phyloP scores from a whole-genome alignment of 2,797 vertebrate genomes.

The Falco berigora region DNA sequence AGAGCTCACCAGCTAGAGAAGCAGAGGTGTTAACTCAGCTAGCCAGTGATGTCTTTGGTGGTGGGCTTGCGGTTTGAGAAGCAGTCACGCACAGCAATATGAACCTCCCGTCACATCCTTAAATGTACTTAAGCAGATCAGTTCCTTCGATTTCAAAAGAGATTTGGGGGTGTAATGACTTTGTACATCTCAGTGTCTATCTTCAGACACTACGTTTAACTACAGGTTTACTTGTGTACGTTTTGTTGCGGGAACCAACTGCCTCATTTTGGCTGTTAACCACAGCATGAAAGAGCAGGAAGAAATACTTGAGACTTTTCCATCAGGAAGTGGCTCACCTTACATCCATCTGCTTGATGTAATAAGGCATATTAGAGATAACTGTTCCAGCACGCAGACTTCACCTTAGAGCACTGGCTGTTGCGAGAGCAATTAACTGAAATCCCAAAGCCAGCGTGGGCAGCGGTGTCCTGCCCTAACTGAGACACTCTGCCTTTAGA shows the following conservation, averaged over 20 bases:
- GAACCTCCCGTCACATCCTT: neutral
- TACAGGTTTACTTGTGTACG: neutral
- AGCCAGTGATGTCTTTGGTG: neutral
- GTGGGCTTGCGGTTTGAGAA: neutral
- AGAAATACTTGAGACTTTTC: neutral
- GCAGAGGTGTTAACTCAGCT: neutral
- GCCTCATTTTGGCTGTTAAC: neutral
- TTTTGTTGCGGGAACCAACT: neutral
- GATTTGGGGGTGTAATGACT: neutral
- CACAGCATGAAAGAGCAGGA: neutral
- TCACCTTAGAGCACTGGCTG: neutral
- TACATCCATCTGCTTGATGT: neutral
- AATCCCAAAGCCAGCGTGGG: rapidly evolving
- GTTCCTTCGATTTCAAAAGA: neutral
- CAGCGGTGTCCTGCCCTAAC: neutral
- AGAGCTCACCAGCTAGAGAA: neutral
- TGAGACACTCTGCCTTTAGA: neutral
- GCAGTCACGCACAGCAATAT: neutral
- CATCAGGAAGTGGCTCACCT: neutral
- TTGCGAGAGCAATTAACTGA: neutral
- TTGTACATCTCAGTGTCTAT: neutral
- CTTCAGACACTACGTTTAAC: neutral
- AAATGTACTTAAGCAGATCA: neutral
- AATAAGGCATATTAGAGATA: neutral
- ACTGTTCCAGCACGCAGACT: neutral